Evolutionary conservation across 2,113 vertebrate species (phyloP).

Genomic region (Rhabdomys dilectus): DNA sequence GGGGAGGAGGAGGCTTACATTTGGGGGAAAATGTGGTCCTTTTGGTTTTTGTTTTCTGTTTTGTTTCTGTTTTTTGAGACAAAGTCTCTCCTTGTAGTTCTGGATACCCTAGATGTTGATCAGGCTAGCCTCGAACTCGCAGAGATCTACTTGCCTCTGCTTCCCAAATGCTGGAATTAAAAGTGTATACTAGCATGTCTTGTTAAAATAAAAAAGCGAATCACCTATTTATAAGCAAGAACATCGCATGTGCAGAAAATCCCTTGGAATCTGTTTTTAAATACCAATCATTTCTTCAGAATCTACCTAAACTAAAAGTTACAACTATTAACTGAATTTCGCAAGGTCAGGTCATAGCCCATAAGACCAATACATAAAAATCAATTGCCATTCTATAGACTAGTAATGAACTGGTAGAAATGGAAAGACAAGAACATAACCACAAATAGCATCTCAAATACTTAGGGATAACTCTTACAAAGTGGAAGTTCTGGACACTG

Average conservation of each 20-base stretch:
- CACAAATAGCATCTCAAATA: background rate
- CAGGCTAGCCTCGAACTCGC: background rate
- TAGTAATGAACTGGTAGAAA: background rate
- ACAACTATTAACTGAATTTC: conserved; percentile 20
- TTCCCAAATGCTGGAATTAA: background rate
- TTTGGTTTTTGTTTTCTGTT: background rate
- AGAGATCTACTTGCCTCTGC: background rate
- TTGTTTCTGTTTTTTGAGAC: background rate
- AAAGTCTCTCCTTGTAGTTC: background rate
- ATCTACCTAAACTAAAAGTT: background rate
- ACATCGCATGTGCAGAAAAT: background rate
- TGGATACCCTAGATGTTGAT: background rate
- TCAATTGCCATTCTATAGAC: background rate
- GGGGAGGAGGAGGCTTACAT: background rate
- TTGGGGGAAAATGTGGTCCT: background rate
- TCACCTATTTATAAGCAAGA: conserved; percentile 1
- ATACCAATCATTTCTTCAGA: background rate
- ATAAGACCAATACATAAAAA: background rate
- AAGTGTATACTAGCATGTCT: background rate
- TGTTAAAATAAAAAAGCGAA: background rate
- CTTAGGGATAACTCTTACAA: background rate
- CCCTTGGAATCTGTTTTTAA: background rate
- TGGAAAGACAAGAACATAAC: background rate
- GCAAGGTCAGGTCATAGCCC: background rate
- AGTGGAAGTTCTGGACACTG: background rate